phyloP scores from a whole-genome alignment of 2,888 invertebrate species.

The Eretmocerus hayati region DNA sequence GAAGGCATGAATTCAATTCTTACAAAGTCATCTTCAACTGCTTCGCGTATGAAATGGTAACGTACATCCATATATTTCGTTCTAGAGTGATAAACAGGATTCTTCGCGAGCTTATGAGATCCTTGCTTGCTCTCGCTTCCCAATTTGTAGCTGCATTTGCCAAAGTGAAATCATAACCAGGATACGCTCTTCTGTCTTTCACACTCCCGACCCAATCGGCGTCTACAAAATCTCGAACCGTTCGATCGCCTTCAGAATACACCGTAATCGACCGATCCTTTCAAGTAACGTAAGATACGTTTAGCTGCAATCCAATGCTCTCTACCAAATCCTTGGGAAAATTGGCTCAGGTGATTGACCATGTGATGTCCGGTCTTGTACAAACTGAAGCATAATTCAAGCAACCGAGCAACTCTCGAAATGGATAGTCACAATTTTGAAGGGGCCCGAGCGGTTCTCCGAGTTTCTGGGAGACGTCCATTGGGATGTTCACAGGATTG shows the following conservation, averaged over 20 bases:
- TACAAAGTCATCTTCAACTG: conserved; percentile 8
- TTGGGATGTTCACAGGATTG: background rate
- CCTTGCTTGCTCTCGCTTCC: conserved; percentile 20
- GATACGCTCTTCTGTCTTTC: conserved; percentile 10
- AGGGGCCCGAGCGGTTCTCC: background rate
- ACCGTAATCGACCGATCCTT: conserved; percentile 3
- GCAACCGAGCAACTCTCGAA: conserved; percentile 11
- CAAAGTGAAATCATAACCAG: conserved; percentile 9
- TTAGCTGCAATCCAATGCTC: conserved; percentile 14
- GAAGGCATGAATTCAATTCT: conserved; percentile 13
- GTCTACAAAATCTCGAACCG: no score
- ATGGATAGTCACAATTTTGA: background rate
- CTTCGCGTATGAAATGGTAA: conserved; percentile 19
- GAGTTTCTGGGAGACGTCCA: background rate
- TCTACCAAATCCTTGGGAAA: background rate
- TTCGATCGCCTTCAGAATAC: background rate
- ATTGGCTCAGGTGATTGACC: background rate
- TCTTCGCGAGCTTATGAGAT: conserved; percentile 15
- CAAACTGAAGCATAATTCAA: conserved; percentile 1
- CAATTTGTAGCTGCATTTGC: conserved; percentile 8
- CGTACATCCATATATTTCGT: conserved; percentile 23
- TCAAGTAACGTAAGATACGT: conserved; percentile 12
- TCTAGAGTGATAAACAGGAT: conserved; percentile 20
- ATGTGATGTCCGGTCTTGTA: conserved; percentile 2
- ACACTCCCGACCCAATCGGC: conserved; percentile 12